phyloP scores from a whole-genome alignment of 2,888 invertebrate genomes.

The Ennomos fuscantarius region DNA sequence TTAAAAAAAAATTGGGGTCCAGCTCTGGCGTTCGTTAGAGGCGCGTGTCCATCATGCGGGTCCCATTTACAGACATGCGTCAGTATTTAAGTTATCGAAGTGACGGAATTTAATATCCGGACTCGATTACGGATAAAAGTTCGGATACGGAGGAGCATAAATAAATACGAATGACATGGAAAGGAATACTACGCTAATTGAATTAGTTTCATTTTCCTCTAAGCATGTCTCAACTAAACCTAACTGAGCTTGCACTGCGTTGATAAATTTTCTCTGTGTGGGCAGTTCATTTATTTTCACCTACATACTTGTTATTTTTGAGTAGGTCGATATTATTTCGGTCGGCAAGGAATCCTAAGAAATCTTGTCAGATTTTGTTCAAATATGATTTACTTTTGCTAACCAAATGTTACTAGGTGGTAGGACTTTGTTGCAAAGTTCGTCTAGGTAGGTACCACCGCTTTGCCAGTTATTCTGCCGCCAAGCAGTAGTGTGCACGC shows the following conservation, averaged over 20 bases:
- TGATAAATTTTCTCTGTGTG: not conserved
- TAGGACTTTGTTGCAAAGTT: too few species aligned
- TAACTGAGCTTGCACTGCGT: not conserved
- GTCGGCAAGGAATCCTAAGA: too few species aligned
- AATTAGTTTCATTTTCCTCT: conserved; percentile 2
- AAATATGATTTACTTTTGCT: too few species aligned
- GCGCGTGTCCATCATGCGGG: conserved; percentile 65
- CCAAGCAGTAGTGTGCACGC: too few species aligned
- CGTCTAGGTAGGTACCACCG: too few species aligned
- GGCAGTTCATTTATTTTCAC: too few species aligned
- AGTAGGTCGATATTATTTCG: too few species aligned
- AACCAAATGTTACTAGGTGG: too few species aligned
- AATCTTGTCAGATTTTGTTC: too few species aligned
- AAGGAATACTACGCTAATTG: not conserved
- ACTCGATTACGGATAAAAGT: conserved; percentile 11
- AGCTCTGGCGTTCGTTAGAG: conserved; percentile 52
- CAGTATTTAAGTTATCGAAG: conserved; percentile 37
- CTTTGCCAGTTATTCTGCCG: too few species aligned
- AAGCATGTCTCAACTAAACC: not conserved
- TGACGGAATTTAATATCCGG: conserved; percentile 13
- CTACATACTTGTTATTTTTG: too few species aligned
- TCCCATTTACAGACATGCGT: conserved; percentile 50
- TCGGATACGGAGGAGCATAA: not conserved
- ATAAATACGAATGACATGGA: conserved; percentile 4
- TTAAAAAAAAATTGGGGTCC: conserved; percentile 52